Conservation (phyloP, 2,113 vertebrate species). For the Trochalopteron elliotii region DNA sequence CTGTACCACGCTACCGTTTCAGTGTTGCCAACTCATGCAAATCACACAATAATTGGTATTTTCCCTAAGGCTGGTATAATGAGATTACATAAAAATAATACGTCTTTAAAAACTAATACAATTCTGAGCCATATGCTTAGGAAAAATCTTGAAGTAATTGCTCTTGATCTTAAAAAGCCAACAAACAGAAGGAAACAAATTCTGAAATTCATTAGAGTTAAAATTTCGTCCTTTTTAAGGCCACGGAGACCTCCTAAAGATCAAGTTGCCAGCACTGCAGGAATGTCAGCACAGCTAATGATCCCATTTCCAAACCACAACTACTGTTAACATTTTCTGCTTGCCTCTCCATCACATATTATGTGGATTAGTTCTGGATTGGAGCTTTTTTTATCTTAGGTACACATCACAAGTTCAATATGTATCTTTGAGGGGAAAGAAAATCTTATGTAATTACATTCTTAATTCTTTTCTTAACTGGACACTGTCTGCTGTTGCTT, state of each 20-base stretch:
- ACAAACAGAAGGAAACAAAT: neutral
- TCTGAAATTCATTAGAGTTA: neutral
- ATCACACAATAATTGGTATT: constrained; percentile 62
- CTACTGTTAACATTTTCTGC: neutral
- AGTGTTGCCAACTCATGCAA: constrained; percentile 54
- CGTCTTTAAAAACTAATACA: constrained; percentile 45
- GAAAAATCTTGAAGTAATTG: neutral
- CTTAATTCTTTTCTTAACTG: neutral
- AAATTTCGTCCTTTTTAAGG: neutral
- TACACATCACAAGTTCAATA: neutral
- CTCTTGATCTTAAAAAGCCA: neutral
- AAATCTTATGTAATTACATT: neutral
- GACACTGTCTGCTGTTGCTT: neutral
- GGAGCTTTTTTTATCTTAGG: neutral
- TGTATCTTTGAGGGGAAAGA: neutral
- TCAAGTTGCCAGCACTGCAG: neutral
- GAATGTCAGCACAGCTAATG: neutral
- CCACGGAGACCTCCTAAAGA: neutral
- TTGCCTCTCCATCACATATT: neutral
- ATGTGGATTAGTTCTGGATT: neutral
- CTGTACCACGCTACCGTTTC: neutral
- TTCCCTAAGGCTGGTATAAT: constrained; percentile 53
- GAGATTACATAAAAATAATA: constrained; percentile 57
- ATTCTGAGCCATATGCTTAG: constrained; percentile 36
- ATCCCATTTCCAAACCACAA: neutral